Base-by-base conservation (phyloP, 2,888 invertebrate species). In the Orthosia gothica region DNA sequence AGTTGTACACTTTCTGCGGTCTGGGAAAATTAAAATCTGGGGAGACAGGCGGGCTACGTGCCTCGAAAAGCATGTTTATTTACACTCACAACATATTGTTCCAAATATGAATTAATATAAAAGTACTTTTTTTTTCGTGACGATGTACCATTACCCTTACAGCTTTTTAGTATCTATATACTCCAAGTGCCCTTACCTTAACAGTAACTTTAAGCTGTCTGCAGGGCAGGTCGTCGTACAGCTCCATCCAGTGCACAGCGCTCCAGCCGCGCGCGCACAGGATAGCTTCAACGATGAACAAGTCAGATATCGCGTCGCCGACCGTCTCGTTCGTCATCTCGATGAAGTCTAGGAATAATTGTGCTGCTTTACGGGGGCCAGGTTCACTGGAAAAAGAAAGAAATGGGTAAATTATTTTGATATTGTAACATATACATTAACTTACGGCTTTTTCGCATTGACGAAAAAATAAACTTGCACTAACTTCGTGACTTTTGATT, bases 231-330 rank as follows among this genome's bases (percentile, higher is more conserved):
- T 99, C 99, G 0, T 91, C 93, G 91, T 99, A 99, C 15, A 98
- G 97, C 2, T 94, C 91, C 88, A 98, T 97, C 99, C 99, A 99
- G 65, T 98, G 97, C 49, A 95, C 93, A 1, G 98, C 97, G 87
- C 97, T 97, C 98, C 98, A 99, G 7, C 98, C 99, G 81, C 98
- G 97, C 3, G 98, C 97, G 87, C 98, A 97, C 40, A 99, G 97
- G 67, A 99, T 98, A 0, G 98, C 98, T 94, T 99, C 99, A 1
- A 99, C 99, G 9, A 99, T 93, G 74, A 99, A 97, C 97, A 99
- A 97, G 91, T 99, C 99, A 0, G 99, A 99, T 70, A 99, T 98
- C 5, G 99, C 99, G 96, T 99, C 99, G 0, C 99, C 99, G 0
- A 99, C 99, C 0, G 98, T 98, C 95, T 99, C 99, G 93, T 99